Evolutionary conservation across 2,113 vertebrate genomes (phyloP).

Genomic region (Antechinus flavipes): DNA sequence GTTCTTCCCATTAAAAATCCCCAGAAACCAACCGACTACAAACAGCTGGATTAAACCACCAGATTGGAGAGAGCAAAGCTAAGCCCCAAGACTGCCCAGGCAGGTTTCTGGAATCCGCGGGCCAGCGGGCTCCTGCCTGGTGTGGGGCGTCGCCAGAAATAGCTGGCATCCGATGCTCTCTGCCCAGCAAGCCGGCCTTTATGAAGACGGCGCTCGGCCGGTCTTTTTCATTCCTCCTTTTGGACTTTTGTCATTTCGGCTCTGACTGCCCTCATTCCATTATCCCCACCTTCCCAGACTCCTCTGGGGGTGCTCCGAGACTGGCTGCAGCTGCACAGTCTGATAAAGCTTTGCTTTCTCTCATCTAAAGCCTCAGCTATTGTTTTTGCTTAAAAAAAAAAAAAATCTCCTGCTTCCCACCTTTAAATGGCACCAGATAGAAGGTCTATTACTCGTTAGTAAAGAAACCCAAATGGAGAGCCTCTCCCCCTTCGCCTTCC

Average conservation of each 20-base stretch:
- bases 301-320: not conserved
- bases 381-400: not conserved
- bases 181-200: not conserved
- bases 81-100: not conserved
- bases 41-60: not conserved
- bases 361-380: not conserved
- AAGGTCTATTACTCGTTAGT: not conserved
- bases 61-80: not conserved
- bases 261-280: conserved; percentile 34
- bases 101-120: not conserved
- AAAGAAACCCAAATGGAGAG: not conserved
- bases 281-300: not conserved
- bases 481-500: not conserved
- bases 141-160: conserved; percentile 8
- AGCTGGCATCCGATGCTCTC: not conserved
- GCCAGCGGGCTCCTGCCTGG: not conserved
- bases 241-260: conserved; percentile 18
- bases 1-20: not conserved
- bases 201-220: not conserved
- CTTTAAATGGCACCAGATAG: not conserved
- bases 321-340: not conserved
- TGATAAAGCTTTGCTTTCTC: not conserved
- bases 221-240: conserved; percentile 20
- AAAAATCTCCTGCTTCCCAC: not conserved
- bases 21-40: not conserved